phyloP scores from a whole-genome alignment of 2,797 vertebrate genomes.

The Peromyscus attwateri region DNA sequence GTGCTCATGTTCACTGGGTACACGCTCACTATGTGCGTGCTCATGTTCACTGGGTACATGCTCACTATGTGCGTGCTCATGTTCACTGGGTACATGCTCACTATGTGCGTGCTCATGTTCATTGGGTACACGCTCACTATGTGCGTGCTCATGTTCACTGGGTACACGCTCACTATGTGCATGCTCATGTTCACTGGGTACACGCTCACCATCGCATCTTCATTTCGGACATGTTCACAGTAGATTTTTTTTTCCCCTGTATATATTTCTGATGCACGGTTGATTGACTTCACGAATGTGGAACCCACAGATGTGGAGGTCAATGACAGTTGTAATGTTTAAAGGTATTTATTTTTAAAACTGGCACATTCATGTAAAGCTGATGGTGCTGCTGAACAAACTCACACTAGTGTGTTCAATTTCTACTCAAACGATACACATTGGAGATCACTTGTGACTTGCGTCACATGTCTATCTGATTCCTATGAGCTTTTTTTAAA shows the following conservation, averaged over 20 bases:
- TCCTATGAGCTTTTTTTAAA: neutral
- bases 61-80: neutral
- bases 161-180: neutral
- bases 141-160: neutral
- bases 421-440: neutral
- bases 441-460: neutral
- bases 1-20: neutral
- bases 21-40: rapidly evolving
- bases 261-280: neutral
- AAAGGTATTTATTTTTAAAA: neutral
- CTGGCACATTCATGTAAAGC: neutral
- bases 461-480: neutral
- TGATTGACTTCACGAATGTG: neutral
- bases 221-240: neutral
- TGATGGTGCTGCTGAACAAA: neutral
- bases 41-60: neutral
- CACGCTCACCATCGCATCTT: neutral
- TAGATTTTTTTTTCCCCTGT: neutral
- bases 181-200: neutral
- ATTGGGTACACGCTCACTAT: neutral
- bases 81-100: neutral
- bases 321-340: neutral
- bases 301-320: neutral
- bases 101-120: rapidly evolving
- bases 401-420: neutral